These are phyloP conservation scores for Pelosia muscerda DNA, from an alignment of 2,888 invertebrate species.

Conservation along the genomic window DNA sequence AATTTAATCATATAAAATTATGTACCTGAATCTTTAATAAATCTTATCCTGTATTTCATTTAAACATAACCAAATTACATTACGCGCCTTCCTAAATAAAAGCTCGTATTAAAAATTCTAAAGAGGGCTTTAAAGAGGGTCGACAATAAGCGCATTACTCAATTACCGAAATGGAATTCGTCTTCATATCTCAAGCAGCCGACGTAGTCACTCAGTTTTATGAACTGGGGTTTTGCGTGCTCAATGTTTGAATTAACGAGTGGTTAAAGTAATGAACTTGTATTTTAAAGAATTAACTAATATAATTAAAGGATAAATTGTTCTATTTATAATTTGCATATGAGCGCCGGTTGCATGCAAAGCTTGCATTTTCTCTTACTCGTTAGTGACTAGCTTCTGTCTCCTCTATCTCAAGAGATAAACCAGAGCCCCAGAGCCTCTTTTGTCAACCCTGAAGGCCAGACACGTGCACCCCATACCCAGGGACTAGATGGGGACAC, in stretches of 20 bases:
- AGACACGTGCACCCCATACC: no score
- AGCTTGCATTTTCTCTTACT: no score
- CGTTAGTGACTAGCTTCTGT: no score
- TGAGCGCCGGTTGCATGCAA: background rate
- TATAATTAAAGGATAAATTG: no score
- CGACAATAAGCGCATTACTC: conserved; percentile 57
- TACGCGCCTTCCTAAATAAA: background rate
- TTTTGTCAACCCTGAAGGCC: no score
- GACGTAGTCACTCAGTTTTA: conserved; percentile 72
- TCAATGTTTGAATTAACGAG: conserved; percentile 68
- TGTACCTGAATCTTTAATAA: background rate
- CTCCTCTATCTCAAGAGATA: background rate
- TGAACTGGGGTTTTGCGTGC: conserved; percentile 78
- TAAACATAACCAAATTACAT: background rate
- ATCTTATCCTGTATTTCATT: background rate
- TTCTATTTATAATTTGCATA: background rate
- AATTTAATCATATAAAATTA: background rate
- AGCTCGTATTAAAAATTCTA: conserved; percentile 5
- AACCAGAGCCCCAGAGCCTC: background rate
- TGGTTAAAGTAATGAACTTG: conserved; percentile 57
- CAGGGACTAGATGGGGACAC: no score
- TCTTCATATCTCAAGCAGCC: conserved; percentile 69
- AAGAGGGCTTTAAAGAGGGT: conserved; percentile 18
- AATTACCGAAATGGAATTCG: conserved; percentile 71
- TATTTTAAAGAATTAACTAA: conserved; percentile 4